Evolutionary conservation across 2,888 invertebrate genomes (phyloP), one percentile per base, ranked within the genome.

Genomic region (Cephus spinipes): DNA sequence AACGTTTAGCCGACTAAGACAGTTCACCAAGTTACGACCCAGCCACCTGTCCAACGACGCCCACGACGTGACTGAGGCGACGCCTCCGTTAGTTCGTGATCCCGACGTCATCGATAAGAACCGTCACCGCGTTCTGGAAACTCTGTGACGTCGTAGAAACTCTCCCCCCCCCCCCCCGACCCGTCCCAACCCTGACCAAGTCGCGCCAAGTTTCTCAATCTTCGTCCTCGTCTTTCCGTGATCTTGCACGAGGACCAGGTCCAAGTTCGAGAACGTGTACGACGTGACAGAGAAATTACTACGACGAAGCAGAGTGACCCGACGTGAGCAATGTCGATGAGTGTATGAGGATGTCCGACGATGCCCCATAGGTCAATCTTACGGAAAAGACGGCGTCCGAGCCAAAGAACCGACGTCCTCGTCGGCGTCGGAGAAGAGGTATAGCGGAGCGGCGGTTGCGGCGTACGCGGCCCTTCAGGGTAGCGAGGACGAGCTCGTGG

Each of bases 401-500:
- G 32, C 73, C 31, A 73, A 76, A 74, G 36, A 73, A 69, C 69
- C n/a, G 32, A 55, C 76, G 31, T 71, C 36, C 33, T 73, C 55
- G 33, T 55, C 12, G n/a, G 69, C 33, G 71, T 35, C 86, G 80
- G 89, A 89, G 75, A 89, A 89, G 79, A 84, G 89, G 68, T 89
- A 87, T 88, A 89, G 92, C 83, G 89, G 89, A 80, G 88, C 90
- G 76, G 88, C 90, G 81, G 55, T 55, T 9, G 82, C 80, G 71
- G 90, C 89, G 79, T 92, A 91, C 84, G 90, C 90, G 36, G 89
- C 89, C 69, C 89, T 92, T 12, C 90, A 90, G 68, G 89, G 89
- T 75, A 92, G 92, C 84, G 92, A 92, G 81, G 92, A 91, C 84
- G 92, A 92, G 81, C 88, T 89, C 81, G 89, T 89, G 78, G 89